Evolutionary conservation across 1,140 invertebrate species (phyloP).

Genomic region (Periplaneta americana): DNA sequence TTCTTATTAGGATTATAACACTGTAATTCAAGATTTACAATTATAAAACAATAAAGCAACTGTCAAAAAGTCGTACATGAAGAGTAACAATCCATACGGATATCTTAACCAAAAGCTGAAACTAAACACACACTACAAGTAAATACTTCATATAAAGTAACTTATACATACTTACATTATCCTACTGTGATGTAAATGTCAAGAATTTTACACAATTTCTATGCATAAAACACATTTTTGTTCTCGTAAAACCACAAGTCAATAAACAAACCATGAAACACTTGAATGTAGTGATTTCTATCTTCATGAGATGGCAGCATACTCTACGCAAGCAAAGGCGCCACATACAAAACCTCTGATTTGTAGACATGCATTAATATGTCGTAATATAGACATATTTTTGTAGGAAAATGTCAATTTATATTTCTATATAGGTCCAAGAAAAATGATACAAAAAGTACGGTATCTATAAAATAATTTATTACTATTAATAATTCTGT

Average conservation of each 20-base stretch:
- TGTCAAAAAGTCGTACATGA: not conserved
- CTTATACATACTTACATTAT: not conserved
- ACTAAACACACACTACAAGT: not conserved
- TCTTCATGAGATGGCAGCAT: not conserved
- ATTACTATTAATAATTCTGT: too few species aligned
- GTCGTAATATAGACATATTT: too few species aligned
- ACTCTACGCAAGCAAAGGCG: not conserved
- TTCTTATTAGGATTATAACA: not conserved
- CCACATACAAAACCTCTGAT: not conserved
- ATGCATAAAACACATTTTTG: not conserved
- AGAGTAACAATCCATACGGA: not conserved
- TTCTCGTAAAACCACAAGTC: slow-evolving; percentile 5
- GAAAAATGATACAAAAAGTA: too few species aligned
- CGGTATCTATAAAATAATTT: too few species aligned
- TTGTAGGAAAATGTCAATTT: too few species aligned
- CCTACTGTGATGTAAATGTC: not conserved
- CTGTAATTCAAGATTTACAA: not conserved
- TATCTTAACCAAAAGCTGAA: not conserved
- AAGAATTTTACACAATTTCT: not conserved
- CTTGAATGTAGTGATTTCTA: not conserved
- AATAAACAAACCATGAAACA: not conserved
- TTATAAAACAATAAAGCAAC: not conserved
- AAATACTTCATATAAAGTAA: not conserved
- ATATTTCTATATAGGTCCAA: too few species aligned
- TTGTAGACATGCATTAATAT: too few species aligned